Evolutionary conservation across 2,113 vertebrate species (phyloP), one percentile per base, ranked within the genome.

Genomic region (Hiodon tergisus): DNA sequence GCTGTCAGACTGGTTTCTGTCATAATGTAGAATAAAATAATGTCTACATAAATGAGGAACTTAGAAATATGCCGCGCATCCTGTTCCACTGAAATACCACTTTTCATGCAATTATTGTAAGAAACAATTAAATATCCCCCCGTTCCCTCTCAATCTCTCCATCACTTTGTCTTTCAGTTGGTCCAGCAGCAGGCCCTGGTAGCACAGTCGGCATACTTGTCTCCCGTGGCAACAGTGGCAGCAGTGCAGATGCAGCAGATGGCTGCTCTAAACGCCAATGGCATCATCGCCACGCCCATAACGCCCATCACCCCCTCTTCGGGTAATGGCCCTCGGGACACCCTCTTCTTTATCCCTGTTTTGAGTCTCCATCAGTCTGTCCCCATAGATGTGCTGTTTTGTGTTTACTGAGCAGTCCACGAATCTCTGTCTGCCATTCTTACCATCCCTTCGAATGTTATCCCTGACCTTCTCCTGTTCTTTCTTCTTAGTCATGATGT

Each of bases 181-280:
- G 94, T 95, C 90, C 95, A 96, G 84, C 95, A 96, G 88, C 95
- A 96, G 89, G 94, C 94, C 77, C 88, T 95, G 87, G 93, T 96
- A 77, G 94, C 95, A 59, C 94, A 95, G 89, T 94, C 92, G 78
- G 93, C 94, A 84, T 95, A 96, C 92, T 92, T 96, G 91, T 95
- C 93, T 89, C 95, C 94, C 82, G 94, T 96, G 90, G 93, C 94
- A 85, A 94, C 94, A 81, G 94, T 96, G 87, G 94, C 94, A 1
- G 92, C 94, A 0, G 91, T 95, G 77, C 94, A 96, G 90, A 94
- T 95, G 93, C 94, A 95, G 88, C 95, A 95, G 87, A 94, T 95
- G 93, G 93, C 94, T 0, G 91, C 93, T 6, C 93, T 95, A 88
- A 94, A 91, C 76, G 93, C 93, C 89, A 95, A 93, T 48, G 93